These are phyloP conservation scores for Lepidurus packardi DNA, from an alignment of 1,140 invertebrate species.

Conservation along the genomic window DNA sequence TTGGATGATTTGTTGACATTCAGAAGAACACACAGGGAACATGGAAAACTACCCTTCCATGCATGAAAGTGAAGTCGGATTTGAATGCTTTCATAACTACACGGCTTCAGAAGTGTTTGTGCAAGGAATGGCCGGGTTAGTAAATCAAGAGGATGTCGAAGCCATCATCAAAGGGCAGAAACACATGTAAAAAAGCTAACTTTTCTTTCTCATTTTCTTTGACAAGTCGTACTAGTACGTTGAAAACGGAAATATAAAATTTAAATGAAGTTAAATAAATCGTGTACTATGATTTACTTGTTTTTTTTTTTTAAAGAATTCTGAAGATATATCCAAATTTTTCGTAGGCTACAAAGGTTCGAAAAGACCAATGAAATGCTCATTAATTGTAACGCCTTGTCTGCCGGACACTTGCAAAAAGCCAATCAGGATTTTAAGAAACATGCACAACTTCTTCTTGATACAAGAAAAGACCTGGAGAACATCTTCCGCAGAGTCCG, in stretches of 20 bases:
- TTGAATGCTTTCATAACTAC: constrained; percentile 82
- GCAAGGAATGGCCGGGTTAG: constrained; percentile 79
- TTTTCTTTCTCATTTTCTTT: constrained; percentile 22
- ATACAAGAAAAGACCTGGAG: constrained; percentile 60
- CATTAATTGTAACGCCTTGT: constrained; percentile 86
- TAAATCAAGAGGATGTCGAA: constrained; percentile 84
- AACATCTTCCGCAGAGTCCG: constrained; percentile 55
- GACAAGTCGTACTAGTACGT: too few relatives aligned
- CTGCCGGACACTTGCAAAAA: constrained; percentile 68
- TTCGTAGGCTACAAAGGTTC: constrained; percentile 80
- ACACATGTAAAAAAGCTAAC: constrained; percentile 65
- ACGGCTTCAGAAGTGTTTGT: constrained; percentile 84
- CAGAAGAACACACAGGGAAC: neutral
- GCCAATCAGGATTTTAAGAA: constrained; percentile 80
- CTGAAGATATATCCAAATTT: constrained; percentile 35
- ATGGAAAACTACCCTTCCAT: constrained; percentile 32
- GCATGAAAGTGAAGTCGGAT: constrained; percentile 57
- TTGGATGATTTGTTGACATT: neutral
- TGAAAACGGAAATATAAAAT: too few relatives aligned
- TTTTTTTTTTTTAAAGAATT: constrained; percentile 35
- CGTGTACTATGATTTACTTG: constrained; percentile 30
- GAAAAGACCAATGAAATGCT: constrained; percentile 98
- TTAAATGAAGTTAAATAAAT: constrained; percentile 32
- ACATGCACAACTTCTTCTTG: constrained; percentile 68
- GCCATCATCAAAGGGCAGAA: constrained; percentile 84